Conservation (phyloP, 2,888 invertebrate genomes). For the Drosophila paramelanica region DNA sequence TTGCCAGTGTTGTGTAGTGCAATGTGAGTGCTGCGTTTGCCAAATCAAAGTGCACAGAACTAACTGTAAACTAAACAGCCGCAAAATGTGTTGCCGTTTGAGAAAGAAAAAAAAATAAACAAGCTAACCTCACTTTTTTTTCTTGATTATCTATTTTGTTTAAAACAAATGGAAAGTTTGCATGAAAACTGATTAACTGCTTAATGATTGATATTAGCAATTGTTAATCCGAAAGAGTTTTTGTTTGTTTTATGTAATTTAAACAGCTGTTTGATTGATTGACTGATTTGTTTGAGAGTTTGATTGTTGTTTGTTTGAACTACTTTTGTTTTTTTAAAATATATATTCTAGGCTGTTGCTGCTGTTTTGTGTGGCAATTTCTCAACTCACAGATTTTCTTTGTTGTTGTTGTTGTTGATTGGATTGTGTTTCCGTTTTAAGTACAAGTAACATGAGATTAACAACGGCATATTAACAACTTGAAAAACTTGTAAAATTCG, state of each 20-base stretch:
- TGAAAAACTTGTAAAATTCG: constrained; percentile 34
- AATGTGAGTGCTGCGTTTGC: constrained; percentile 47
- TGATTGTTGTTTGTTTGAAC: constrained; percentile 25
- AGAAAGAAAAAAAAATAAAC: neutral
- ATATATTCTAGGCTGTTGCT: constrained; percentile 29
- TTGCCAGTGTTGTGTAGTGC: constrained; percentile 43
- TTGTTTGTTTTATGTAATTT: neutral
- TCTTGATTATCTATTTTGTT: neutral
- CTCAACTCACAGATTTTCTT: constrained; percentile 41
- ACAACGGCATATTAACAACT: constrained; percentile 51
- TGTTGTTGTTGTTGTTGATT: constrained; percentile 37
- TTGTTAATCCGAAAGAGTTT: neutral
- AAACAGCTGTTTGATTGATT: constrained; percentile 9
- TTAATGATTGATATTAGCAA: no score
- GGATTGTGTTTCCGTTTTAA: constrained; percentile 55
- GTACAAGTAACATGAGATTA: constrained; percentile 52
- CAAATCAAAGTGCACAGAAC: constrained; percentile 36
- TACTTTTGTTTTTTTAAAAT: constrained; percentile 5
- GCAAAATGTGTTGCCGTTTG: constrained; percentile 13
- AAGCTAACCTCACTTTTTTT: constrained; percentile 10
- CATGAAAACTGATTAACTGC: constrained; percentile 1
- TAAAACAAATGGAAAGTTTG: constrained; percentile 2
- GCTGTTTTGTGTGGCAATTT: constrained; percentile 42
- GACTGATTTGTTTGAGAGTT: constrained; percentile 12
- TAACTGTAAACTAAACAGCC: constrained; percentile 40